phyloP scores from a whole-genome alignment of 2,888 invertebrate species.

The Oxycera nigricornis region DNA sequence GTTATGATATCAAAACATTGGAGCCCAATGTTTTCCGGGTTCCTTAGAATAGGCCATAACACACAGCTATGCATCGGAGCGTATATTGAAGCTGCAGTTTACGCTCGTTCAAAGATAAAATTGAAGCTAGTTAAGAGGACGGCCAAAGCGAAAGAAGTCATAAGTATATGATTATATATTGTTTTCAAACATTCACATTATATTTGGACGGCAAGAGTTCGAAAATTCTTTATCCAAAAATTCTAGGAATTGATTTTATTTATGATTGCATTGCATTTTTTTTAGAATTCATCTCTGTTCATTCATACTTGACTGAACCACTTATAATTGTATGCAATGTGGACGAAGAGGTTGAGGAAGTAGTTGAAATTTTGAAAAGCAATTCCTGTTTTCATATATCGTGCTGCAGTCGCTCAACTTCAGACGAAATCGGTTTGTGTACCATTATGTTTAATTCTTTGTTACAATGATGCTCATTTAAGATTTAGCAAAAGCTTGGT shows the following conservation, averaged over 20 bases:
- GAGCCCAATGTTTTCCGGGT: constrained; percentile 67
- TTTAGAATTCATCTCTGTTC: constrained; percentile 63
- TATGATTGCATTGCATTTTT: neutral
- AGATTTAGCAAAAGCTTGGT: constrained; percentile 40
- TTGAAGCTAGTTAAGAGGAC: constrained; percentile 57
- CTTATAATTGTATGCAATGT: constrained; percentile 70
- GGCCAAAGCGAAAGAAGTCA: constrained; percentile 49
- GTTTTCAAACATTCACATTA: too few species aligned
- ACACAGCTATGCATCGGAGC: constrained; percentile 75
- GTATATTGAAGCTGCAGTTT: constrained; percentile 77
- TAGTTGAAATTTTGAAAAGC: constrained; percentile 53
- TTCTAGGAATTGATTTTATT: too few species aligned
- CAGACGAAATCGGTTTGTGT: constrained; percentile 43
- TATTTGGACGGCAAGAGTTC: too few species aligned
- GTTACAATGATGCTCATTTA: neutral
- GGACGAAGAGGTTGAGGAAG: constrained; percentile 65
- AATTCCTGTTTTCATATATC: constrained; percentile 40
- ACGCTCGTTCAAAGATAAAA: constrained; percentile 66
- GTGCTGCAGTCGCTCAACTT: constrained; percentile 24
- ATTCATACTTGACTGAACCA: constrained; percentile 62
- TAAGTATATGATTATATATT: too few species aligned
- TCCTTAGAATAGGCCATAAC: constrained; percentile 66
- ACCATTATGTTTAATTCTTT: neutral
- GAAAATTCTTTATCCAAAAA: too few species aligned
- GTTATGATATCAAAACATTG: constrained; percentile 70